Conservation (phyloP, 2,113 vertebrate species). For the Grus americana region DNA sequence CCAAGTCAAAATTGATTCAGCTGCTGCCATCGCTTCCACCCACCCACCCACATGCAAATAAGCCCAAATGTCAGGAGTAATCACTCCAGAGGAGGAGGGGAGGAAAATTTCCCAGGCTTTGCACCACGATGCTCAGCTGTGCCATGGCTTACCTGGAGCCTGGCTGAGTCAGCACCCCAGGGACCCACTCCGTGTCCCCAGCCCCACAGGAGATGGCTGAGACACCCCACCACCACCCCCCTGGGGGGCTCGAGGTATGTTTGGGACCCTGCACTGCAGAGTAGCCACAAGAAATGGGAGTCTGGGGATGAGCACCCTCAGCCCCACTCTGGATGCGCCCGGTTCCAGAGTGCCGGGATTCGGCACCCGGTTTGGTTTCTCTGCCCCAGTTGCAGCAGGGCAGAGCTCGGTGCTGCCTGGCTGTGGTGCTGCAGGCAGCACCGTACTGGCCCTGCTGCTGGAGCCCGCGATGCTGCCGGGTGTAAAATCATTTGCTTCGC, state of each 20-base stretch:
- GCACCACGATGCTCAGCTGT: rapidly evolving
- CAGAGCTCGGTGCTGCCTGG: background rate
- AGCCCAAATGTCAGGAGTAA: conserved; percentile 55
- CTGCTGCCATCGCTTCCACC: conserved; percentile 29
- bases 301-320: rapidly evolving
- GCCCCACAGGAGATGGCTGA: background rate
- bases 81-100: background rate
- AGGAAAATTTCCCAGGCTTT: background rate
- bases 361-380: background rate
- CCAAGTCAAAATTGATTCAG: conserved; percentile 51
- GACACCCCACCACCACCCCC: background rate
- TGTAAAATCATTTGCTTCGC: background rate
- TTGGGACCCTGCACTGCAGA: background rate
- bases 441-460: background rate
- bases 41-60: conserved; percentile 56
- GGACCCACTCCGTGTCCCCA: background rate
- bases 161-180: background rate
- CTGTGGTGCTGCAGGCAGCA: background rate
- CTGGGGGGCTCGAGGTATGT: background rate
- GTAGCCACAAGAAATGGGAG: background rate
- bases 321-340: background rate
- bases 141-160: background rate
- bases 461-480: background rate
- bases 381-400: rapidly evolving
- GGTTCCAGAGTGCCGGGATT: rapidly evolving